These are phyloP conservation scores for Sebastes hopkinsi DNA, from an alignment of 2,797 vertebrate genomes.

Conservation along the genomic window DNA sequence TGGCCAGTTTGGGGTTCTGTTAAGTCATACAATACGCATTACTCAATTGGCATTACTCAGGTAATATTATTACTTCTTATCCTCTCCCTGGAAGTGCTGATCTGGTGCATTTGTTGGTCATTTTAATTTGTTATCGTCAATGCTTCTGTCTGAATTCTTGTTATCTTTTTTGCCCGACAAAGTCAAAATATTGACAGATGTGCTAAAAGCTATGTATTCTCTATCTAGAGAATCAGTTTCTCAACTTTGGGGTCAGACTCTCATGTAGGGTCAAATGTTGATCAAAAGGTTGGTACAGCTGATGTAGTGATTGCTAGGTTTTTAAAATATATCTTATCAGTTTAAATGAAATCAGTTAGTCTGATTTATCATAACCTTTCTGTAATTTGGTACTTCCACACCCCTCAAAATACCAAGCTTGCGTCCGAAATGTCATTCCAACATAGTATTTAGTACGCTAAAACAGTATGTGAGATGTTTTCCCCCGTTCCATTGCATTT, in stretches of 20 bases:
- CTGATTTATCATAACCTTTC: neutral
- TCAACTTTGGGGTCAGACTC: conserved; percentile 34
- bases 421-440: no score
- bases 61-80: conserved; percentile 44
- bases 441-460: no score
- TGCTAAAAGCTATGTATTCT: neutral
- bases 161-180: neutral
- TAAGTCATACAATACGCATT: conserved; percentile 6
- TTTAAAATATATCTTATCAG: neutral
- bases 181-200: neutral
- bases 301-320: neutral
- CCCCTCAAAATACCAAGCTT: neutral
- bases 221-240: conserved; percentile 35
- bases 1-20: conserved; percentile 22
- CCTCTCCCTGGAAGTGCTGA: neutral
- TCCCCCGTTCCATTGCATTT: no score
- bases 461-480: no score
- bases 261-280: neutral
- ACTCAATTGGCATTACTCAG: conserved; percentile 1
- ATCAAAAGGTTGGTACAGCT: neutral
- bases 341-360: neutral
- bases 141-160: neutral
- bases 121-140: neutral
- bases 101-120: neutral
- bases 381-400: neutral